Base-by-base conservation (phyloP, 2,113 vertebrate species). In the Potamarius usumacintae region DNA sequence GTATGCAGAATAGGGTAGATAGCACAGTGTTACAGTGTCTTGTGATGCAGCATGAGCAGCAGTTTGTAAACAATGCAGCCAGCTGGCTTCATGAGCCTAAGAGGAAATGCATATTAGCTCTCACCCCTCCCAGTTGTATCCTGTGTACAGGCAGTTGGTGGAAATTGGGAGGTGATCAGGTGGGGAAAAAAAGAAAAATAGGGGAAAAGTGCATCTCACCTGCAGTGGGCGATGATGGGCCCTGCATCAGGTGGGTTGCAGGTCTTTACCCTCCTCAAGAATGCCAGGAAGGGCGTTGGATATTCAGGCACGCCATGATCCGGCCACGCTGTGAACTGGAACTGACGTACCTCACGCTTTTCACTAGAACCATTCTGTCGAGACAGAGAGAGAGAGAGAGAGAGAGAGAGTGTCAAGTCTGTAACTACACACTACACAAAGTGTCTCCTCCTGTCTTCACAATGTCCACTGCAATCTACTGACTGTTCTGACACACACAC, bases 301-400 rank as follows among this genome's bases (percentile, higher is more conserved):
- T 99, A 99, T 90, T 99, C 98, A 0, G 98, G 98, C 0, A 99
- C 98, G 0, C 98, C 98, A 0, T 99, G 98, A 93, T 99, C 98
- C 0, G 98, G 98, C 98, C 98, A 99, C 0, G 98, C 98, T 0
- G 98, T 99, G 94, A 99, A 99, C 95, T 99, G 98, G 95, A 99
- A 99, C 95, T 99, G 98, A 55, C 98, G 97, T 4, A 99, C 98
- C 89, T 99, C 98, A 0, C 98, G 94, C 91, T 99, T 99, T 95
- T 99, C 98, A 0, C 97, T 99, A 3, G 98, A 99, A 72, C 98
- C 98, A 0, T 97, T 99, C 98, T 99, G 91, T 10, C 48, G 30
- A 62, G 55, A 50, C 20, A 57, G 50, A 18, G 53, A 65, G 25
- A 15, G 65, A 77, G 65, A 82, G 34, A 60, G 60, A 53, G 60